Conservation (phyloP, 2,888 invertebrate species). For the Apotomis turbidana region DNA sequence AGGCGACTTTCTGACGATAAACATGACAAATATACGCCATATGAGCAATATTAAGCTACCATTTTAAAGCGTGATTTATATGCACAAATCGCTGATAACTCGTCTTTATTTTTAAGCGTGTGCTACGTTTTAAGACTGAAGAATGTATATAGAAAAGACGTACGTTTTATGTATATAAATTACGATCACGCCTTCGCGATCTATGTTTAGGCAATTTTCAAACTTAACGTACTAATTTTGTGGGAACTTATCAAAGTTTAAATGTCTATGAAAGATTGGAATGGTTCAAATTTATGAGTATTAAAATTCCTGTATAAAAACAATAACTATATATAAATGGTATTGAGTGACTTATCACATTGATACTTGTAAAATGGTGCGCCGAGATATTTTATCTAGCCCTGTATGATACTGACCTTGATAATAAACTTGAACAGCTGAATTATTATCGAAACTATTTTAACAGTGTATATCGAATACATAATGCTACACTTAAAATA, state of each 20-base stretch:
- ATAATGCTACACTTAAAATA: conserved; percentile 69
- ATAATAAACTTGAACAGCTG: conserved; percentile 16
- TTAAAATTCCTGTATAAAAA: conserved; percentile 72
- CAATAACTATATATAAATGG: conserved; percentile 48
- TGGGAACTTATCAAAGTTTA: conserved; percentile 20
- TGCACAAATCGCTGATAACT: no score
- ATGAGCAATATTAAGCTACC: conserved; percentile 54
- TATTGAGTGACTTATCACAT: conserved; percentile 38
- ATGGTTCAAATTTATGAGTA: conserved; percentile 74
- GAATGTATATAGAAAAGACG: no score
- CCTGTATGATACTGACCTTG: conserved; percentile 18
- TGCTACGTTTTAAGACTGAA: no score
- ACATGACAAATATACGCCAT: conserved; percentile 48
- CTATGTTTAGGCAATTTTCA: conserved; percentile 34
- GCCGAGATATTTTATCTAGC: conserved; percentile 31
- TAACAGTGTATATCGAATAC: conserved; percentile 40
- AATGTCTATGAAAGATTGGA: conserved; percentile 60
- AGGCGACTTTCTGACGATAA: neutral
- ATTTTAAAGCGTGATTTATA: conserved; percentile 34
- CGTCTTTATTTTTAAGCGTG: no score
- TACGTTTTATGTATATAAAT: no score
- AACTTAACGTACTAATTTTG: conserved; percentile 36
- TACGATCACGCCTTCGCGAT: neutral
- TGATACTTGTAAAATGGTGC: conserved; percentile 34
- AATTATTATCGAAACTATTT: conserved; percentile 15